Conservation (phyloP, 2,888 invertebrate genomes). For the Microchrysa polita region DNA sequence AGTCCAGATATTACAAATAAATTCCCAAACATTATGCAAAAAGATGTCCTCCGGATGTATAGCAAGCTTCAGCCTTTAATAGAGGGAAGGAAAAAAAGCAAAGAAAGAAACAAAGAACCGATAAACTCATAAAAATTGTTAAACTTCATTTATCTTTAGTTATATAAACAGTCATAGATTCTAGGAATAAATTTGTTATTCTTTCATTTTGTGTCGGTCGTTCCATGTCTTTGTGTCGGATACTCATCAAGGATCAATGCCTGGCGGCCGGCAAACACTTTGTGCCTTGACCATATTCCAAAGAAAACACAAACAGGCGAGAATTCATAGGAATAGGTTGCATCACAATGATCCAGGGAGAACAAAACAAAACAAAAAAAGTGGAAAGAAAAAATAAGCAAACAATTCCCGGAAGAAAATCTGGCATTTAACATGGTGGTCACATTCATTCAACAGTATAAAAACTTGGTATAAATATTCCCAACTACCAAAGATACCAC, state of each 20-base stretch:
- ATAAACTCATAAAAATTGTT: slow-evolving; percentile 50
- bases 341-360: slow-evolving; percentile 7
- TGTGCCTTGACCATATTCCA: slow-evolving; percentile 18
- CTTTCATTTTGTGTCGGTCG: not conserved
- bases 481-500: not conserved
- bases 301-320: not conserved
- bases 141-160: slow-evolving; percentile 51
- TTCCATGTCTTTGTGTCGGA: not conserved
- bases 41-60: slow-evolving; percentile 33
- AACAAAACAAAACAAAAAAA: no score
- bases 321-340: slow-evolving; percentile 1
- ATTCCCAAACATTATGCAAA: slow-evolving; percentile 42
- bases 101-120: slow-evolving; percentile 32
- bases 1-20: slow-evolving; percentile 27
- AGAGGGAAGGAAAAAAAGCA: no score
- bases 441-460: not conserved
- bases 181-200: slow-evolving; percentile 41
- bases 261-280: slow-evolving; percentile 42
- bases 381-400: not conserved
- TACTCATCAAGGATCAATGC: slow-evolving; percentile 44
- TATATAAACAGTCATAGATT: slow-evolving; percentile 49
- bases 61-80: not conserved
- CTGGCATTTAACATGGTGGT: slow-evolving; percentile 11
- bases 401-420: slow-evolving; percentile 31
- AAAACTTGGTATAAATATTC: slow-evolving; percentile 14